Conservation (phyloP, 2,888 invertebrate genomes). For the Leucozona laternaria region DNA sequence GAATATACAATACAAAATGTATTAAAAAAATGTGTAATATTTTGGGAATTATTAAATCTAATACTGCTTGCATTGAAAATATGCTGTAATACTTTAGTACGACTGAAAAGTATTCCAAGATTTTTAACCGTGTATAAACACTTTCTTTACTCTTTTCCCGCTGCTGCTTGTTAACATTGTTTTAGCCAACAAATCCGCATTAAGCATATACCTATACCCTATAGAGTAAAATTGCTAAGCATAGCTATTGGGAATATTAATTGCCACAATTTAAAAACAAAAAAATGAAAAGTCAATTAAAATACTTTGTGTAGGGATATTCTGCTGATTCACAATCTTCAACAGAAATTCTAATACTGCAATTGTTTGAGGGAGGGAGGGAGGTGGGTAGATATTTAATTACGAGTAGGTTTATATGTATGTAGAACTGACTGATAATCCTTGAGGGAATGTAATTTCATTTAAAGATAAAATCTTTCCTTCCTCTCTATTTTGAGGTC, state of each 20-base stretch:
- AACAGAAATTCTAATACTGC: not conserved
- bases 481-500: constrained; percentile 1
- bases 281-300: constrained; percentile 10
- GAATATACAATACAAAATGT: too few relatives aligned
- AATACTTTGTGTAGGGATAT: not conserved
- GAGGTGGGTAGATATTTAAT: not conserved
- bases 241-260: constrained; percentile 28
- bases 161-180: not conserved
- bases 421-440: constrained; percentile 1
- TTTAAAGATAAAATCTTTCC: not conserved
- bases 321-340: not conserved
- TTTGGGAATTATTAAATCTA: too few relatives aligned
- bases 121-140: too few relatives aligned
- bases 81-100: too few relatives aligned
- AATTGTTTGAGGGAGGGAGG: not conserved
- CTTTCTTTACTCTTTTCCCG: not conserved
- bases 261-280: constrained; percentile 1
- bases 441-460: not conserved
- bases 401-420: not conserved
- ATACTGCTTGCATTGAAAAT: too few relatives aligned
- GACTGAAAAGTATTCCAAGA: too few relatives aligned
- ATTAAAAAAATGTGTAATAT: too few relatives aligned
- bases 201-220: not conserved
- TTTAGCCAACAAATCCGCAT: not conserved
- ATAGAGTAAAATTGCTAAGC: not conserved